A percentile compares a stretch with the other conserved stretches of the same genome.
phyloP scores from a whole-genome alignment of 2,113 vertebrate species.

The Sceloporus undulatus region DNA sequence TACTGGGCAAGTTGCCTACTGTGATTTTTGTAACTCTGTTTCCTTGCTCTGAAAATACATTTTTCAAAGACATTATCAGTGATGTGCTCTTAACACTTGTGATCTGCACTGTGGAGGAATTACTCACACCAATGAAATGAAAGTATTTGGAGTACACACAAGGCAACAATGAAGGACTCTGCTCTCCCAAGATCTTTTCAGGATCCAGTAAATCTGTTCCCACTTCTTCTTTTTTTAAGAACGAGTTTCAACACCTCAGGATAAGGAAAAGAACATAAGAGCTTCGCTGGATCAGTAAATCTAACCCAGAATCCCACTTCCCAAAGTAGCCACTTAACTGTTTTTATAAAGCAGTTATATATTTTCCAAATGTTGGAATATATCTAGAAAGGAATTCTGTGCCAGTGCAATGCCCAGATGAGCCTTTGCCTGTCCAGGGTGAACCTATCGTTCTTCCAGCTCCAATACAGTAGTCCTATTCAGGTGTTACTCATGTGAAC shows the following conservation, averaged over 20 bases:
- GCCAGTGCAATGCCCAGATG: not conserved
- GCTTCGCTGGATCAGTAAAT: not conserved
- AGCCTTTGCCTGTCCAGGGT: not conserved
- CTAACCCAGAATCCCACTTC: not conserved
- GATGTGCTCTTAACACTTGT: not conserved
- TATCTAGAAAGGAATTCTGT: not conserved
- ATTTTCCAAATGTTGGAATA: not conserved
- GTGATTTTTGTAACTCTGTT: not conserved
- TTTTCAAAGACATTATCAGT: not conserved
- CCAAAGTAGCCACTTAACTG: not conserved
- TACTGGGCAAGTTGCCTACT: not conserved
- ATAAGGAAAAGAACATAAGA: not conserved
- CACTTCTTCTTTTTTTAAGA: not conserved
- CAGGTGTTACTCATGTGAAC: not conserved
- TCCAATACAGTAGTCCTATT: not conserved
- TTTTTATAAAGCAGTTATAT: not conserved
- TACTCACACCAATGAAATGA: too few species aligned
- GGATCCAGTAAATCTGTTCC: too few species aligned
- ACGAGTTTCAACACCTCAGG: not conserved
- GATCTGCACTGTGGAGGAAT: too few species aligned
- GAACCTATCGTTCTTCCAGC: not conserved
- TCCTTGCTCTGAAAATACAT: not conserved
- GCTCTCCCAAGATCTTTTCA: too few species aligned
- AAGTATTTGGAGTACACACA: too few species aligned
- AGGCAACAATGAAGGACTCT: too few species aligned